A percentile compares a stretch with the other conserved stretches of the same genome.
Conservation (phyloP, 2,888 invertebrate genomes). For the Cacoxenus indagator region DNA sequence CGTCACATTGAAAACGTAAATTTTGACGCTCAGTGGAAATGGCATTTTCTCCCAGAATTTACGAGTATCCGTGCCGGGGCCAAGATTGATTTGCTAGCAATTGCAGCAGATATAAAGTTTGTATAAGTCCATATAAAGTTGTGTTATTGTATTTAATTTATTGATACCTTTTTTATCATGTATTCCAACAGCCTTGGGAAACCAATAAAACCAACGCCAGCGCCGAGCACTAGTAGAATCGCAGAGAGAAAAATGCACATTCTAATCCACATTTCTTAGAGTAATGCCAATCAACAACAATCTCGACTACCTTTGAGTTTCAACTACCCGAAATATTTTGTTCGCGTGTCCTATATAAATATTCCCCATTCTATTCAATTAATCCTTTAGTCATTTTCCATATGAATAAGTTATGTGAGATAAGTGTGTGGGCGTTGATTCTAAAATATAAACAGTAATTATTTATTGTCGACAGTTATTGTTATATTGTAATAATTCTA, state of each 20-base stretch:
- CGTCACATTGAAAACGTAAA: conserved; percentile 85
- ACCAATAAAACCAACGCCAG: conserved; percentile 77
- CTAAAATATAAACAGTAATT: conserved; percentile 1
- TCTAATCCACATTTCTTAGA: conserved; percentile 44
- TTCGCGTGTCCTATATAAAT: too few relatives aligned
- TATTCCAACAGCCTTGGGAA: conserved; percentile 78
- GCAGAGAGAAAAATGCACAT: conserved; percentile 74
- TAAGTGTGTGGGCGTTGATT: background rate
- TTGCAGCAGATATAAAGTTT: background rate
- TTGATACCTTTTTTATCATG: conserved; percentile 77
- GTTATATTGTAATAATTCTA: too few relatives aligned
- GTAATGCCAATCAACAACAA: background rate
- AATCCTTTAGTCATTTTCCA: too few relatives aligned
- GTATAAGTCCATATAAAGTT: background rate
- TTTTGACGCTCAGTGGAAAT: conserved; percentile 79
- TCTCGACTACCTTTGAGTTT: too few relatives aligned
- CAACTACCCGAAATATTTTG: too few relatives aligned
- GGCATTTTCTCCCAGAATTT: conserved; percentile 84
- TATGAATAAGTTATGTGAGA: too few relatives aligned
- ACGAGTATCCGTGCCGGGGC: conserved; percentile 80
- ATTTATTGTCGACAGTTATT: background rate
- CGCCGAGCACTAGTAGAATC: conserved; percentile 74
- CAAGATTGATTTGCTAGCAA: conserved; percentile 69
- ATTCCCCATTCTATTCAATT: too few relatives aligned
- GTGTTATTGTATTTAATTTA: conserved; percentile 28